Base-by-base conservation (phyloP, 2,888 invertebrate species). In the Elegia similella region DNA sequence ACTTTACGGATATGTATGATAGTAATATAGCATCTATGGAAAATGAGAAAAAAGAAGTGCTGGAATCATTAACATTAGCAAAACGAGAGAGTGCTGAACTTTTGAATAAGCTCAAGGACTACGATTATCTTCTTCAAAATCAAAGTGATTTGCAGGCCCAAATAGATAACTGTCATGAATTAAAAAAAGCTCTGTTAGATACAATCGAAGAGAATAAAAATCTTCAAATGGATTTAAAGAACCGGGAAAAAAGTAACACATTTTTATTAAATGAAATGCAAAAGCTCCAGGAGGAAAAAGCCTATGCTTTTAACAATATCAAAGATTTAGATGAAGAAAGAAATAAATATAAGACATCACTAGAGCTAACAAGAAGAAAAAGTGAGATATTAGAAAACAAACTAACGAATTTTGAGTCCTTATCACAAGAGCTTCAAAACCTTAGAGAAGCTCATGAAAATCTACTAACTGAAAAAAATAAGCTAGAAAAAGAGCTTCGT, bases 61-160 rank as follows among this genome's bases (percentile, higher is more conserved):
- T 82, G 1, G 67, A 68, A 52, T 78, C 78, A 12, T 62, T 87
- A 42, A 68, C 81, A 38, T 52, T 82, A 58, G 81, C 80, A 12
- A 78, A 69, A 62, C 74, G 75, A 63, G 85, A 89, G 69, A 88
- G 87, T 64, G 67, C 77, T 61, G 81, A 84, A 59, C 61, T 88
- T 59, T 60, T 86, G 13, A 65, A 79, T 57, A 83, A 75, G 65
- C 67, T 83, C 2, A 81, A 76, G 67, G 67, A 76, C 62, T 78
- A 76, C 58, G 70, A 78, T 59, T 65, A 76, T 10, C 56, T 72
- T 3, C 50, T 73, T 32, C 62, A 69, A 55, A 70, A 66, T 61
- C 72, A 75, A 62, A 65, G 72, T 29, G 69, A 76, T 5, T 67
- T 73, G 34, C 70, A 74, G 61, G 52, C 61, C 42, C 66, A 74